Base-by-base conservation (phyloP, 1,140 invertebrate genomes). In the Gerris buenoi region DNA sequence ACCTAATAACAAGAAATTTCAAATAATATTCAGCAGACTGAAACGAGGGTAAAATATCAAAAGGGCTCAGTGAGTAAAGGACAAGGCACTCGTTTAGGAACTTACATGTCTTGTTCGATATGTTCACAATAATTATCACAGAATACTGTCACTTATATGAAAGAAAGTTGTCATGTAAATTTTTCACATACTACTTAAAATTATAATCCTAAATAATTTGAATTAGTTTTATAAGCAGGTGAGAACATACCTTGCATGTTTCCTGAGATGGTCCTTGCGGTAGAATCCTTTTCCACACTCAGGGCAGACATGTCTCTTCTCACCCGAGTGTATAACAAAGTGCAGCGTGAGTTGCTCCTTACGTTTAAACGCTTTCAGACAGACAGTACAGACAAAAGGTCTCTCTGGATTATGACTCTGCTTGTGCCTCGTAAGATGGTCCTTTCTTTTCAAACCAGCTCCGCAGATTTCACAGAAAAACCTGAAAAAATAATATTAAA, bases 281-380 rank as follows among this genome's bases (percentile, higher is more conserved):
- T 82, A 83, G 71, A 83, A 83, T 10, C 80, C 81, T 73, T 84
- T 84, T 1, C 81, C 80, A 67, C 83, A 84, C 67, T 83, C 81
- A 0, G 80, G 78, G 71, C 83, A 84, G 60, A 81, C 76, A 73
- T 83, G 78, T 0, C 79, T 77, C 46, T 74, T 75, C 59, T 75
- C 74, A 14, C 73, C 73, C 1, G 73, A 72, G 60, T 82, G 81
- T 56, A 80, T 82, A 10, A 82, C 80, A 74, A 81, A 80, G 65
- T 82, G 81, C 25, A 81, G 74, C 2, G 79, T 80, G 5, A 83
- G 73, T 65, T 82, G 81, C 72, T 83, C 81, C 28, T 82, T 82
- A 2, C 81, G 75, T 68, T 82, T 82, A 65, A 82, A 82, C 0
- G 79, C 78, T 68, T 82, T 82, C 68, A 77, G 77, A 57, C 81